A percentile compares a stretch with the other conserved stretches of the same genome.
Conservation (phyloP, 1,140 invertebrate species). For the Teleopsis dalmanni region DNA sequence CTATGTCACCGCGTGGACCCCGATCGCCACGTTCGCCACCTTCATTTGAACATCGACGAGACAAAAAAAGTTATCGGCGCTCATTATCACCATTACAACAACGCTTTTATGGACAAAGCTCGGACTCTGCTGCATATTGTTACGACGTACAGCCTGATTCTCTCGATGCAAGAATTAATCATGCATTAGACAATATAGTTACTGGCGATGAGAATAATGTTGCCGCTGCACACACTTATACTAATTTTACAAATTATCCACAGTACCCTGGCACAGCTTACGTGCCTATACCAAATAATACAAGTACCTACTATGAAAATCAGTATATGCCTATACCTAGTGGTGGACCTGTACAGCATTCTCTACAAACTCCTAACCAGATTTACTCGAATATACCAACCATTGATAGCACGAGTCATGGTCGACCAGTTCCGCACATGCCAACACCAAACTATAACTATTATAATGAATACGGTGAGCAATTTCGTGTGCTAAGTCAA, state of each 20-base stretch:
- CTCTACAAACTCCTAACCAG: not conserved
- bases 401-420: not conserved
- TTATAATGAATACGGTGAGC: conserved; percentile 10
- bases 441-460: conserved; percentile 7
- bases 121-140: conserved; percentile 14
- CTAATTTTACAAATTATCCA: conserved; percentile 13
- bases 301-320: conserved; percentile 18
- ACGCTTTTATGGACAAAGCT: conserved; percentile 12
- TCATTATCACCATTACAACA: conserved; percentile 11
- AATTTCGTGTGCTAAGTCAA: conserved; percentile 8
- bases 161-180: conserved; percentile 16
- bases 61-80: too few species aligned
- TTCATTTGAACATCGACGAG: conserved; percentile 6
- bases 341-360: not conserved
- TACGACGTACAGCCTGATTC: conserved; percentile 6
- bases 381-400: conserved; percentile 11
- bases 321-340: conserved; percentile 20
- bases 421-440: not conserved
- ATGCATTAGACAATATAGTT: conserved; percentile 7
- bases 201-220: not conserved
- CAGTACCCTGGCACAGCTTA: conserved; percentile 30
- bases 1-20: conserved; percentile 15
- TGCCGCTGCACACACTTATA: conserved; percentile 16
- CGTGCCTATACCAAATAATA: conserved; percentile 17
- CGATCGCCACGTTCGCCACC: conserved; percentile 8